Base-by-base conservation (phyloP, 2,797 vertebrate genomes). In the Sebastes minor region DNA sequence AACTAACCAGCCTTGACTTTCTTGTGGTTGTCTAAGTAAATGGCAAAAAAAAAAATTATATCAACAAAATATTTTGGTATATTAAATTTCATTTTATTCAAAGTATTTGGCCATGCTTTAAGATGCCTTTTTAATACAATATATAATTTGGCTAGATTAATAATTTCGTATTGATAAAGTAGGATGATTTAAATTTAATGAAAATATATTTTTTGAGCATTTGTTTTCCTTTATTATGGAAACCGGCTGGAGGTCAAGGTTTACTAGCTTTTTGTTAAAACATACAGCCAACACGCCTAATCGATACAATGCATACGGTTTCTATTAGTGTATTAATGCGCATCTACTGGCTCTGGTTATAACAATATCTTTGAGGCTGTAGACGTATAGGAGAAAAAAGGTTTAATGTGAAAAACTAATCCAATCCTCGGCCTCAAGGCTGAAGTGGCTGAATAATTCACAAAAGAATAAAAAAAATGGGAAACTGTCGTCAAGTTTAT, bases 331-430 rank as follows among this genome's bases (percentile, higher is more conserved):
- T 7, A 61, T 67, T 8, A 68, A 69, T 25, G 6, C 14, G 11
- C 59, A 23, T 55, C 33, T 33, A 25, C 12, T 59, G 53, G 20
- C 22, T 63, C 25, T 8, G 14, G 20, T 25, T 80, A 10, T 64
- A 53, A 11, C 13, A 52, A 20, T 69, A 57, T 6, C 20, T 30
- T 69, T 25, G 28, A 42, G 13, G 13, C 27, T 64, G 53, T 28
- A 14, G 28, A 33, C 7, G 20, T 1, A 16, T 13, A 38, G 28
- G 18, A 52, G 46, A 9, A 7, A 30, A 18, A 30, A 35, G n/a
- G n/a, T 30, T 85, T 22, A 56, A 33, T 72, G 75, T 65, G 68
- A 75, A 60, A 65, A 33, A 75, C 27, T 8, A n/a, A 61, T 70
- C 61, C 74, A 23, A 23, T 73, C 63, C 63, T 55, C 46, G 56